Evolutionary conservation across 2,888 invertebrate genomes (phyloP).

Genomic region (Epistrophe eligans): DNA sequence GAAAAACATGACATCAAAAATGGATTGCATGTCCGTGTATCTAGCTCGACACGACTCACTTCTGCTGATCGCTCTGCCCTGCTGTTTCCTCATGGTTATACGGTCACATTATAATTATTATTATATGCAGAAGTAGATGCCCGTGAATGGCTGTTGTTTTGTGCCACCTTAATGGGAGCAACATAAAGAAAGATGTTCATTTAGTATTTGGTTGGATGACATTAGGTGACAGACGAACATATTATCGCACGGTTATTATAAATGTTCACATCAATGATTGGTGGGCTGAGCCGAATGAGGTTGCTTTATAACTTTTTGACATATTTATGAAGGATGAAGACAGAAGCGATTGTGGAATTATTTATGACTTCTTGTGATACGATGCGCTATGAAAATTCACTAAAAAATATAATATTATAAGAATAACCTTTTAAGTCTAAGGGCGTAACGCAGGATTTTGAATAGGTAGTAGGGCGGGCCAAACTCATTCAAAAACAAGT

Average conservation of each 20-base stretch:
- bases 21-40: constrained; percentile 74
- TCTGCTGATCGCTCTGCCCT: constrained; percentile 6
- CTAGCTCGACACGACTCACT: constrained; percentile 30
- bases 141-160: constrained; percentile 46
- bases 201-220: constrained; percentile 75
- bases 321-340: constrained; percentile 18
- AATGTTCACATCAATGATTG: constrained; percentile 60
- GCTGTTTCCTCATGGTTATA: constrained; percentile 20
- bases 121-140: not conserved
- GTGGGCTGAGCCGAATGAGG: constrained; percentile 11
- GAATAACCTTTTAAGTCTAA: no score
- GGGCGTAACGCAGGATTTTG: no score
- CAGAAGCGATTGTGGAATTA: constrained; percentile 14
- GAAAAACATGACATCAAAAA: constrained; percentile 82
- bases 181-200: constrained; percentile 73
- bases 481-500: no score
- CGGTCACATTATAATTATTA: constrained; percentile 5
- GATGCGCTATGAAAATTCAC: not conserved
- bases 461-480: no score
- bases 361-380: constrained; percentile 17
- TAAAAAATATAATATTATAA: not conserved
- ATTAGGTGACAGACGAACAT: constrained; percentile 78
- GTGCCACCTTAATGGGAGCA: constrained; percentile 48
- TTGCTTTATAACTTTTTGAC: constrained; percentile 20
- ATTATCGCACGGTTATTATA: constrained; percentile 72